Conservation (phyloP, 92 coral and sea anemone genomes). For the Zoanthus solanderi region DNA sequence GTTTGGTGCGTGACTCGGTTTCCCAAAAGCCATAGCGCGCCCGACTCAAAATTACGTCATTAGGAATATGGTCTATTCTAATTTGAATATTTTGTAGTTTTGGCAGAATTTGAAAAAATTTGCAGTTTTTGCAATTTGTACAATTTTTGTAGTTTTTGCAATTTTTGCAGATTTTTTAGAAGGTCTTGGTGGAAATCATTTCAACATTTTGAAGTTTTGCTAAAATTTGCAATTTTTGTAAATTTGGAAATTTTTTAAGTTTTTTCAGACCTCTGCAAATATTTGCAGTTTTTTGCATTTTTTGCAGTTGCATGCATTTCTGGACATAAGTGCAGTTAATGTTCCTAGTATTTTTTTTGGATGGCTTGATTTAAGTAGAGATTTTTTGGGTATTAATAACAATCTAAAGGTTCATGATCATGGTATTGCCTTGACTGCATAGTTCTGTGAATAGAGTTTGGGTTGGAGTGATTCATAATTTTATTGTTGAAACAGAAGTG, state of each 20-base stretch:
- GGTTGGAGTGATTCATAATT: constrained; percentile 42
- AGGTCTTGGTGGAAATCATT: neutral
- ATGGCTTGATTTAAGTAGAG: constrained; percentile 25
- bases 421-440: constrained; percentile 44
- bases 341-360: constrained; percentile 29
- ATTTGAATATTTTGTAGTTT: no score
- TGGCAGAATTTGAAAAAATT: no score
- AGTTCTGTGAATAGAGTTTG: constrained; percentile 47
- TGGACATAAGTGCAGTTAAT: neutral
- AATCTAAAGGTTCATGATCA: constrained; percentile 38
- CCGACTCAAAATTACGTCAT: no score
- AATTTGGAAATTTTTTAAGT: neutral
- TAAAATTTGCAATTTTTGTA: constrained; percentile 12
- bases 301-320: neutral
- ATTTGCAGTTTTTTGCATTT: neutral
- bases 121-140: neutral
- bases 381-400: constrained; percentile 40
- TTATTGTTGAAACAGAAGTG: constrained; percentile 51
- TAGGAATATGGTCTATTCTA: no score
- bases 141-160: neutral
- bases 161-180: constrained; percentile 1
- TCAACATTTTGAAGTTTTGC: constrained; percentile 8
- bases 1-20: no score
- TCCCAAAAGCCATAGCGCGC: no score
- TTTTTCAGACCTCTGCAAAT: constrained; percentile 1